Evolutionary conservation across 2,888 invertebrate genomes (phyloP), one percentile per base, ranked within the genome.

Genomic region (Subacronicta megacephala): DNA sequence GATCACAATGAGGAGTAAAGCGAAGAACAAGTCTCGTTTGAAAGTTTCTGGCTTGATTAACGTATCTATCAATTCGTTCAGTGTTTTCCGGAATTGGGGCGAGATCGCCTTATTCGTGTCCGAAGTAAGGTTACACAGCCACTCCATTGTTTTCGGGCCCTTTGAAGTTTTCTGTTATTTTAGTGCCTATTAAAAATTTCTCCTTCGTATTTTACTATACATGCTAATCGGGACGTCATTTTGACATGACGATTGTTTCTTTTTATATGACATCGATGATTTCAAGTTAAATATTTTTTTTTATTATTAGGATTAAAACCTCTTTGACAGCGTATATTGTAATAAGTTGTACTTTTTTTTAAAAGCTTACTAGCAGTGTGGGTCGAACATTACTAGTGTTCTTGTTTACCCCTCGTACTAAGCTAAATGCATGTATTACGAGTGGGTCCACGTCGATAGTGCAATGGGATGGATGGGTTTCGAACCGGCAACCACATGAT

Each of bases 11-110:
- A 86, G 78, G 41, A 85, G 71, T 59, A 83, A 65, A 60, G 83
- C 77, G 45, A 84, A 81, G 71, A 87, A 78, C 65, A 88, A 72
- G 65, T 85, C 85, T 44, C 77, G 78, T 69, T 81, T 83, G 63
- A 85, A 80, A 72, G 76, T 75, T 70, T 80, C 76, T n/a, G 83
- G 82, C 67, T 82, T 84, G 75, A 86, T 85, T 81, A 85, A 80
- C 68, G 76, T 72, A 60, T 81, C 75, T 61, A 86, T 80, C 69
- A 85, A 72, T 72, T 74, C 64, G 55, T 72, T 77, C 68, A 81
- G 64, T 78, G 78, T 80, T 70, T 72, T 62, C 44, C 72, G 70
- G 62, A 83, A 80, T 60, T 75, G 76, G 70, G 73, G 65, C 72
- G 75, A 62, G 57, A 78, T 72, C 59, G 77, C 70, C 67, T 76